phyloP scores from a whole-genome alignment of 2,113 vertebrate species.

The Marcusenius ussheri region DNA sequence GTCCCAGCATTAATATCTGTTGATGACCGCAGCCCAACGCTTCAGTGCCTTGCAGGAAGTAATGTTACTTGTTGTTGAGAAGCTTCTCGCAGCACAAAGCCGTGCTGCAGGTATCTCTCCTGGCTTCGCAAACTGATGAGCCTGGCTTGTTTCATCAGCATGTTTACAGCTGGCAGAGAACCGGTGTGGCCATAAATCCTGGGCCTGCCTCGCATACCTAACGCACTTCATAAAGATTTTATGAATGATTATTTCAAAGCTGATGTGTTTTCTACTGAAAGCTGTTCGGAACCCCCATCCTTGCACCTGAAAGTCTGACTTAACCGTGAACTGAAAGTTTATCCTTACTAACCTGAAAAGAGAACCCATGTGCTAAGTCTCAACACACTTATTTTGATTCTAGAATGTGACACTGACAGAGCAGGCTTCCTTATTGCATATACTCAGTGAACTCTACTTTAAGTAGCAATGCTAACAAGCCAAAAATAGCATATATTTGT shows the following conservation, averaged over 20 bases:
- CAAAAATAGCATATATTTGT: neutral
- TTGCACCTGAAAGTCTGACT: neutral
- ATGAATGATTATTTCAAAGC: neutral
- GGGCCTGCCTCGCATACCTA: neutral
- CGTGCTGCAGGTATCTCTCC: constrained; percentile 59
- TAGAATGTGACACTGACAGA: neutral
- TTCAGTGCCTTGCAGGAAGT: neutral
- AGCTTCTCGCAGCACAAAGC: neutral
- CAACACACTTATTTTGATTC: neutral
- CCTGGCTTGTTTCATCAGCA: neutral
- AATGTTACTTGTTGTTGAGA: neutral
- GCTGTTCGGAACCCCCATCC: neutral
- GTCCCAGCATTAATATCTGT: neutral
- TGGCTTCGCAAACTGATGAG: neutral
- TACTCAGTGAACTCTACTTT: neutral
- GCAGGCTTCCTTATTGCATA: neutral
- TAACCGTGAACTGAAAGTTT: neutral
- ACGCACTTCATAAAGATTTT: neutral
- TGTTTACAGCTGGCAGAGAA: neutral
- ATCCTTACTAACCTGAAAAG: neutral
- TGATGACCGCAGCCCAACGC: neutral
- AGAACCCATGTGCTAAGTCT: neutral
- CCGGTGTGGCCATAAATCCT: neutral
- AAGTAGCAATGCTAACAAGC: neutral
- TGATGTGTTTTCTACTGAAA: neutral